These are phyloP conservation scores for Rutpela maculata DNA, from an alignment of 2,888 invertebrate genomes.

Conservation along the genomic window DNA sequence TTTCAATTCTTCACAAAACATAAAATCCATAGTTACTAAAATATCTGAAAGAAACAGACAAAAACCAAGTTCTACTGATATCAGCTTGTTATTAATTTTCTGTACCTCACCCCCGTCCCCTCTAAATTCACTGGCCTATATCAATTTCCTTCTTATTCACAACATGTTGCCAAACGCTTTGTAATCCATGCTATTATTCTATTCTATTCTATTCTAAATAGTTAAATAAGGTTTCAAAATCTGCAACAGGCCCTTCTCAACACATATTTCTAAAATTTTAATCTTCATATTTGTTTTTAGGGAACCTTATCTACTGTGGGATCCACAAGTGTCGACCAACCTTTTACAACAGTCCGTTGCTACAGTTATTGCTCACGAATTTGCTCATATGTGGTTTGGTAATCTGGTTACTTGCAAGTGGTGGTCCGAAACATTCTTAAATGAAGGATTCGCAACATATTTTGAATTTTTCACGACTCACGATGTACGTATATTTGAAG, in stretches of 20 bases:
- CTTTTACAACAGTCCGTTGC: conserved; percentile 80
- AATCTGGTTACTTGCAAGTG: conserved; percentile 85
- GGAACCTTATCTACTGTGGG: conserved; percentile 79
- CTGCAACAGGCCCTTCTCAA: background rate
- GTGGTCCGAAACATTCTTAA: conserved; percentile 87
- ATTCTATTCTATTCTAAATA: too few relatives aligned
- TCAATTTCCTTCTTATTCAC: too few relatives aligned
- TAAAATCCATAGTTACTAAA: too few relatives aligned
- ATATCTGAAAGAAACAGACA: too few relatives aligned
- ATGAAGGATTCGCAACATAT: conserved; percentile 85
- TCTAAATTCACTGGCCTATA: too few relatives aligned
- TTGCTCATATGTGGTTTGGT: conserved; percentile 91
- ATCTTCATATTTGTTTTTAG: conserved; percentile 54
- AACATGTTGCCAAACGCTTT: too few relatives aligned
- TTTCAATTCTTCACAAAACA: too few relatives aligned
- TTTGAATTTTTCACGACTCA: conserved; percentile 80
- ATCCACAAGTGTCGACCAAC: conserved; percentile 74
- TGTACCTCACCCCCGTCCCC: too few relatives aligned
- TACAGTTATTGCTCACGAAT: conserved; percentile 84
- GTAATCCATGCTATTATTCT: too few relatives aligned
- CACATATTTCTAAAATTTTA: background rate
- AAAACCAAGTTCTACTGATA: too few relatives aligned
- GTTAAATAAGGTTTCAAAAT: too few relatives aligned
- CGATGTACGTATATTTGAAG: conserved; percentile 47
- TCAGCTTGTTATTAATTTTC: too few relatives aligned